Evolutionary conservation across 2,888 invertebrate genomes (phyloP).

Genomic region (Pyrrhosoma nymphula): DNA sequence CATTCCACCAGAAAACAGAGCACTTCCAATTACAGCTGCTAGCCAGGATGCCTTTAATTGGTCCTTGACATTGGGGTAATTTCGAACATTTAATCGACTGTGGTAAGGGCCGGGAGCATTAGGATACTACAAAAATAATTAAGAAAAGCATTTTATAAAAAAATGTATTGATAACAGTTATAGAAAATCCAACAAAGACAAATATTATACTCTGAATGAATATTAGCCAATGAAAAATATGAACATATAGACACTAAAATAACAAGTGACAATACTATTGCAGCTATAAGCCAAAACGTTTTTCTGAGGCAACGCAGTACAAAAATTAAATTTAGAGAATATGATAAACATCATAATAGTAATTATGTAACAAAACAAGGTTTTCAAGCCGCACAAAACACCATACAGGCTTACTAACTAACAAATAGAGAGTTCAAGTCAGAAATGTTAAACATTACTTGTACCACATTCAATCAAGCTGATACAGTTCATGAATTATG

Average conservation of each 20-base stretch:
- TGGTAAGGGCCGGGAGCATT: constrained; percentile 73
- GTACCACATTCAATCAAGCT: neutral
- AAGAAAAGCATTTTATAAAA: neutral
- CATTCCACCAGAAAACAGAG: constrained; percentile 84
- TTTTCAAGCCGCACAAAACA: neutral
- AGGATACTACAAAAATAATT: constrained; percentile 73
- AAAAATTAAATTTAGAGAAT: neutral
- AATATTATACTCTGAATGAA: neutral
- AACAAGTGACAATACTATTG: neutral
- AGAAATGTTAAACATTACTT: neutral
- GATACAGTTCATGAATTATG: neutral
- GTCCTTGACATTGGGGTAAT: constrained; percentile 75
- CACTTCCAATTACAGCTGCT: constrained; percentile 84
- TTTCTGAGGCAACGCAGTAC: neutral
- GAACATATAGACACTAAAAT: neutral
- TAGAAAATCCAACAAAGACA: neutral
- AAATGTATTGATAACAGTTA: neutral
- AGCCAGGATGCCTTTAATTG: constrained; percentile 87
- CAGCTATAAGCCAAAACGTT: neutral
- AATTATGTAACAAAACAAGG: constrained; percentile 14
- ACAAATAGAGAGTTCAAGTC: neutral
- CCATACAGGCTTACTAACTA: constrained; percentile 16
- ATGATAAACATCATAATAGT: neutral
- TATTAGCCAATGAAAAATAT: neutral
- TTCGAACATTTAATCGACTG: constrained; percentile 61